Base-by-base conservation (phyloP, 1,140 invertebrate species). In the Phortica variegata region DNA sequence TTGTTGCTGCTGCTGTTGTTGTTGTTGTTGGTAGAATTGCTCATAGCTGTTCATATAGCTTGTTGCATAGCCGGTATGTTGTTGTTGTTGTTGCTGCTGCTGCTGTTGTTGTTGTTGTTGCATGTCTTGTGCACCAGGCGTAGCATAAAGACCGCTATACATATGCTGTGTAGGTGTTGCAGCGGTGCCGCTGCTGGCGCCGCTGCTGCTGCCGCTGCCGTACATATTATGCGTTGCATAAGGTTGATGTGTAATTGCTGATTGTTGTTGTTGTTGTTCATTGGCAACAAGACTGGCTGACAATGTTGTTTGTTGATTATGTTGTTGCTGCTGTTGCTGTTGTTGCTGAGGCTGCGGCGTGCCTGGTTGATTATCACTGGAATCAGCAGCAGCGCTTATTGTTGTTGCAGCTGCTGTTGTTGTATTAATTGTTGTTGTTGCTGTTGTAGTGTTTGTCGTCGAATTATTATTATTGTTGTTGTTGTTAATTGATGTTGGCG, bases 91-190 rank as follows among this genome's bases (percentile, higher is more conserved):
- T 16, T 55, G 41, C 18, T 47, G 78, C 45, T 70, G 70, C 23
- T 58, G 54, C 7, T 60, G 54, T 15, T 60, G 60, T 7, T 60
- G 56, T 19, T 52, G 56, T 26, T 59, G 56, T 31, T 51, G 45
- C 12, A 59, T 90, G 85, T 47, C 81, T 82, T 29, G 88, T 62
- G 56, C 83, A 82, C 77, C 87, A n/a, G n/a, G n/a, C 82, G 81
- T 61, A 10, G 23, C 23, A 26, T 26, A 26, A 26, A n/a, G n/a
- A n/a, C n/a, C n/a, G n/a, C n/a, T n/a, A n/a, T n/a, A n/a, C n/a
- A n/a, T n/a, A n/a, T n/a, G n/a, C n/a, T n/a, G n/a, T n/a, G n/a
- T n/a, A n/a, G n/a, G n/a, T n/a, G n/a, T n/a, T n/a, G n/a, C n/a
- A n/a, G n/a, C n/a, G n/a, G n/a, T n/a, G n/a, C 36, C 31, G 4